These are phyloP conservation scores for Egretta garzetta DNA, from an alignment of 2,113 vertebrate species.

Conservation along the genomic window DNA sequence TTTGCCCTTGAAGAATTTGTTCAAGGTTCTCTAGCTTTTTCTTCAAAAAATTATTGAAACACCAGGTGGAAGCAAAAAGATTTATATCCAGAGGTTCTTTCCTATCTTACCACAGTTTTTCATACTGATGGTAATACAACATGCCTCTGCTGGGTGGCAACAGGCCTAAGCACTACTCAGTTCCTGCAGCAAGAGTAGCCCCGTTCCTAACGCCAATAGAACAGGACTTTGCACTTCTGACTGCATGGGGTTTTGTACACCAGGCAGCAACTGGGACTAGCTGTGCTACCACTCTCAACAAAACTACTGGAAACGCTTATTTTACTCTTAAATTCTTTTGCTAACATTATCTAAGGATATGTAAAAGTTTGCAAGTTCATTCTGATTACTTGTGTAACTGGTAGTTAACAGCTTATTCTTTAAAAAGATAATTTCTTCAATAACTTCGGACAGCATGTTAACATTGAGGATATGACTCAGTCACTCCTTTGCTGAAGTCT, in stretches of 20 bases:
- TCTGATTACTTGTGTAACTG: background rate
- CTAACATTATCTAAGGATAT: background rate
- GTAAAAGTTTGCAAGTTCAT: background rate
- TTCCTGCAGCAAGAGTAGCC: background rate
- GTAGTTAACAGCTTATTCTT: background rate
- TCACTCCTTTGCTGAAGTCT: background rate
- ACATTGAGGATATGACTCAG: background rate
- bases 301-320: background rate
- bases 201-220: background rate
- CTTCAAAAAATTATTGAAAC: background rate
- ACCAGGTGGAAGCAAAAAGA: background rate
- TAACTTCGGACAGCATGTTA: background rate
- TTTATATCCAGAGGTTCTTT: background rate
- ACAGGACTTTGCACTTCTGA: background rate
- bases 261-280: background rate
- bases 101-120: background rate
- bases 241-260: background rate
- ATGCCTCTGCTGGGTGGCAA: too few relatives aligned
- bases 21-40: background rate
- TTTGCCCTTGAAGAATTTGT: background rate
- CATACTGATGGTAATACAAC: too few relatives aligned
- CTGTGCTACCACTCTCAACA: background rate
- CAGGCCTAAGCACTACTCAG: too few relatives aligned
- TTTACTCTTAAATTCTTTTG: background rate
- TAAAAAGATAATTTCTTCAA: background rate